phyloP scores from a whole-genome alignment of 2,797 vertebrate genomes.

The Artibeus lituratus region DNA sequence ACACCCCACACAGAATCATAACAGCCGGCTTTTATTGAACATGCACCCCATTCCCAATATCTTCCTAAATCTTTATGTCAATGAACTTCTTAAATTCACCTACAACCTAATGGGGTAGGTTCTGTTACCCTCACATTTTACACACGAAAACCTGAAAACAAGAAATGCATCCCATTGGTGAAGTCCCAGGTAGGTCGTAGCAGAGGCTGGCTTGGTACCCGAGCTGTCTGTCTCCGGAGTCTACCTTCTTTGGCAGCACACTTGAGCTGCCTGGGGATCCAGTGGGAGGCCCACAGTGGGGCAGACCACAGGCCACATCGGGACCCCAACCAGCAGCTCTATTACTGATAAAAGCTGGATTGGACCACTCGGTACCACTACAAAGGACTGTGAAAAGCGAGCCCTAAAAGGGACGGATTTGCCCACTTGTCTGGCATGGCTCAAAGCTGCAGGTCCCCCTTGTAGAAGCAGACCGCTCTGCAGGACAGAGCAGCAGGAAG shows the following conservation, averaged over 20 bases:
- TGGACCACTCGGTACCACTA: not conserved
- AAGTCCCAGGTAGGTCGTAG: not conserved
- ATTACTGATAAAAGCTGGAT: not conserved
- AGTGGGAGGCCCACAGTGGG: not conserved
- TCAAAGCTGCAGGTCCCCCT: not conserved
- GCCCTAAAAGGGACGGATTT: not conserved
- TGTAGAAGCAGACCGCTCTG: fast-evolving
- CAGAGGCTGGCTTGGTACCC: not conserved
- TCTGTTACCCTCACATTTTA: not conserved
- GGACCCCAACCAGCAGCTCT: not conserved
- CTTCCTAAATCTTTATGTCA: not conserved
- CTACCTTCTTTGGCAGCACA: fast-evolving
- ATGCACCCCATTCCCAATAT: not conserved
- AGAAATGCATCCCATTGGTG: not conserved
- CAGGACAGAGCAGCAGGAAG: not conserved
- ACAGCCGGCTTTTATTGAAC: not conserved
- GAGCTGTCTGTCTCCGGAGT: not conserved
- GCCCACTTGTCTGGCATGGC: not conserved
- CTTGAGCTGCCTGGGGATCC: not conserved
- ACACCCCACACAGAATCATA: not conserved
- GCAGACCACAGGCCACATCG: too few species aligned
- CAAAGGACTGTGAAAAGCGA: not conserved
- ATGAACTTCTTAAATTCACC: not conserved
- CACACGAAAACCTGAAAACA: not conserved
- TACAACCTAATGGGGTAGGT: not conserved